Conservation (phyloP, 2,797 vertebrate genomes). For the Jordanella pulchra region DNA sequence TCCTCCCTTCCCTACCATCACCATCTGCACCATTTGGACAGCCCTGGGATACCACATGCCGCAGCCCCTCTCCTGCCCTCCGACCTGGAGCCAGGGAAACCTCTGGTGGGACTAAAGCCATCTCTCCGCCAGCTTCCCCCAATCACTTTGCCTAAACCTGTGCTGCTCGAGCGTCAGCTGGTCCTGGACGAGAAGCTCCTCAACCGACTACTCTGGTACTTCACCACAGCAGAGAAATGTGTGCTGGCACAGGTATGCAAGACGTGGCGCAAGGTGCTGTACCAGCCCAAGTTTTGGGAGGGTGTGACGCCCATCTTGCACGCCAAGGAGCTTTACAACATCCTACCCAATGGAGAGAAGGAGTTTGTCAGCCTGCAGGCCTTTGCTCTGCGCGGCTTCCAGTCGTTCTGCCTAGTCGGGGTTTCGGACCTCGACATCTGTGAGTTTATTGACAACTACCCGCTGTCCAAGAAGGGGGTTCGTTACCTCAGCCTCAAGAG, state of each 20-base stretch:
- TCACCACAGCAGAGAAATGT: slow-evolving; percentile 94
- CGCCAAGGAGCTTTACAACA: slow-evolving; percentile 95
- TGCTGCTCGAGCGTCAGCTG: slow-evolving; percentile 86
- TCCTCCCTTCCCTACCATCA: slow-evolving; percentile 82
- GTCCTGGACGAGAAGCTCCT: slow-evolving; percentile 96
- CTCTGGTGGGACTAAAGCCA: slow-evolving; percentile 77
- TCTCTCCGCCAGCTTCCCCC: slow-evolving; percentile 78
- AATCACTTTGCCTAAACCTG: slow-evolving; percentile 78
- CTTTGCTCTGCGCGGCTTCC: slow-evolving; percentile 93
- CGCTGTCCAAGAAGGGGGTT: slow-evolving; percentile 96
- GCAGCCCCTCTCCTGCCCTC: slow-evolving; percentile 84
- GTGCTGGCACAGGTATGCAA: slow-evolving; percentile 96
- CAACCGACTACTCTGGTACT: slow-evolving; percentile 95
- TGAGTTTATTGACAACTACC: slow-evolving; percentile 99
- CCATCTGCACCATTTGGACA: slow-evolving; percentile 78
- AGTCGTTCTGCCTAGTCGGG: slow-evolving; percentile 96
- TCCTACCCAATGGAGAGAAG: slow-evolving; percentile 91
- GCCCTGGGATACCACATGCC: slow-evolving; percentile 76
- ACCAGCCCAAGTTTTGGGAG: slow-evolving; percentile 98
- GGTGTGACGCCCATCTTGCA: slow-evolving; percentile 93
- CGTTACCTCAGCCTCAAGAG: slow-evolving; percentile 97
- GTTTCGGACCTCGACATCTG: slow-evolving; percentile 99
- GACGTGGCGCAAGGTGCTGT: slow-evolving; percentile 93
- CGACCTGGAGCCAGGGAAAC: slow-evolving; percentile 79
- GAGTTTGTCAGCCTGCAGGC: slow-evolving; percentile 97